Base-by-base conservation (phyloP, 2,888 invertebrate species). In the Lasioglossum zephyrum region DNA sequence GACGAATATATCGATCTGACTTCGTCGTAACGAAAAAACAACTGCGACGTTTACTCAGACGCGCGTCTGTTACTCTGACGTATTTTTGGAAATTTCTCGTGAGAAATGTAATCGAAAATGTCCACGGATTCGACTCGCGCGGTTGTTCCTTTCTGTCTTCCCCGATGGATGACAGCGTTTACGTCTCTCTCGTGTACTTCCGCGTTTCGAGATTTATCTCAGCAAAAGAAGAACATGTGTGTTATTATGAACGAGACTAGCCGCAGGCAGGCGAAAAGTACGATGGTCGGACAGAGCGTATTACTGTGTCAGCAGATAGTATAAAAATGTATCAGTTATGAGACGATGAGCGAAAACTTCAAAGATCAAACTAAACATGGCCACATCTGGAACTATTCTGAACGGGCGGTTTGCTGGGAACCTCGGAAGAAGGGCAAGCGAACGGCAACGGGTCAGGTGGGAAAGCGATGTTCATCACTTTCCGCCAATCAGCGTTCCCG, bases 331-430 rank as follows among this genome's bases (percentile, higher is more conserved):
- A 88, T 91, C 89, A 91, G 88, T 91, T 88, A 88, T 90, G 86
- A 89, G 91, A 89, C 91, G 90, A 87, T 91, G 91, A 93, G 93
- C 93, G 92, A 93, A 91, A 94, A 94, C 94, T 94, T 95, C 93
- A 94, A 93, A 94, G 93, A 93, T 94, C 93, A 94, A 94, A 95
- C 94, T 95, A 94, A 94, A 95, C 95, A 95, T 95, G 94, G 94
- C 94, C 95, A 95, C 95, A 95, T 94, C 95, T 95, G 95, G 94
- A 95, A 95, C 95, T 95, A 92, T 95, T 95, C 95, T 95, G 95
- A 94, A 92, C 92, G 89, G 92, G 89, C 89, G 87, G 85, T 79
- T 44, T 87, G 91, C 89, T 86, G 90, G 90, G 84, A 85, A 90
- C 88, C 86, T 88, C 86, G 88, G 86, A 88, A 83, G 89, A 85